A percentile compares a stretch with the other conserved stretches of the same genome.
These are phyloP conservation scores for Protophormia terraenovae DNA, from an alignment of 2,888 invertebrate genomes.

Conservation along the genomic window DNA sequence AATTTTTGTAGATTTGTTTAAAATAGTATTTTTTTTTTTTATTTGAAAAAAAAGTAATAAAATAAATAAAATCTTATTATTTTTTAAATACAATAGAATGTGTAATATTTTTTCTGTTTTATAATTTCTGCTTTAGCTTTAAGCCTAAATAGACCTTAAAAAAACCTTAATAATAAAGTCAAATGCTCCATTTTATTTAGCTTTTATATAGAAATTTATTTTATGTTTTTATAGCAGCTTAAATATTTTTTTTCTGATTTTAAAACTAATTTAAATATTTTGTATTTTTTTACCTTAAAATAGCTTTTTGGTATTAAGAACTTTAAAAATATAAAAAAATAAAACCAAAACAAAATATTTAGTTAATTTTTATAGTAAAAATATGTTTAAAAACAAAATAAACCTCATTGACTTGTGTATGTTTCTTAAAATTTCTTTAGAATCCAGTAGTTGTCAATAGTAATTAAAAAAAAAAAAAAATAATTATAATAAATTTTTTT, in stretches of 20 bases:
- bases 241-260: constrained; percentile 25
- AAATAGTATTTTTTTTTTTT: neutral
- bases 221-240: constrained; percentile 31
- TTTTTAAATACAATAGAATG: neutral
- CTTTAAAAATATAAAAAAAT: constrained; percentile 1
- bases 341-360: constrained; percentile 11
- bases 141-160: constrained; percentile 3
- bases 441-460: constrained; percentile 33
- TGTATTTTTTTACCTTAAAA: neutral
- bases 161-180: constrained; percentile 50
- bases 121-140: constrained; percentile 44
- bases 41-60: too few species aligned
- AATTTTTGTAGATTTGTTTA: neutral
- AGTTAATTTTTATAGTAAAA: neutral
- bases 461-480: constrained; percentile 13
- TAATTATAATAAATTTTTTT: neutral
- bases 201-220: constrained; percentile 20
- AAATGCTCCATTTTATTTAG: constrained; percentile 66
- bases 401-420: constrained; percentile 67
- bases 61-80: neutral
- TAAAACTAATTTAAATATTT: neutral
- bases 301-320: constrained; percentile 36
- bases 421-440: constrained; percentile 55
- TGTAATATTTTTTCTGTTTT: neutral
- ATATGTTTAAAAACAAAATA: neutral